Conservation (phyloP, 1,140 invertebrate genomes). For the fruit fly (Drosophila melanogaster) region Release_6_plus_ISO1_MT NT_037436.4:1988001-1988500, state of each 20-base stretch:
- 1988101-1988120: slow-evolving; percentile 30
- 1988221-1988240: neutral
- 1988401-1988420: slow-evolving; percentile 57
- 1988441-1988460: slow-evolving; percentile 77
- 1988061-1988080: slow-evolving; percentile 55
- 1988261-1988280: neutral
- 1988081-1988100: slow-evolving; percentile 58
- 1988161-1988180: too few species aligned
- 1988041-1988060: slow-evolving; percentile 44
- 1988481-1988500: slow-evolving; percentile 48
- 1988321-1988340: slow-evolving; percentile 10
- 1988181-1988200: neutral
- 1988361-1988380: slow-evolving; percentile 66
- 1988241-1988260: neutral
- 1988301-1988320: slow-evolving; percentile 17
- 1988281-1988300: slow-evolving; percentile 15
- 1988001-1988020: slow-evolving; percentile 25
- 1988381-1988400: slow-evolving; percentile 57
- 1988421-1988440: slow-evolving; percentile 75
- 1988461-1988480: slow-evolving; percentile 50
- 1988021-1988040: slow-evolving; percentile 2
- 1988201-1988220: neutral
- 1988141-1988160: slow-evolving; percentile 23
- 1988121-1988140: neutral
- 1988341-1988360: slow-evolving; percentile 24